These are phyloP conservation scores for Drosophila neotestacea DNA, from an alignment of 2,888 invertebrate species.

Conservation along the genomic window DNA sequence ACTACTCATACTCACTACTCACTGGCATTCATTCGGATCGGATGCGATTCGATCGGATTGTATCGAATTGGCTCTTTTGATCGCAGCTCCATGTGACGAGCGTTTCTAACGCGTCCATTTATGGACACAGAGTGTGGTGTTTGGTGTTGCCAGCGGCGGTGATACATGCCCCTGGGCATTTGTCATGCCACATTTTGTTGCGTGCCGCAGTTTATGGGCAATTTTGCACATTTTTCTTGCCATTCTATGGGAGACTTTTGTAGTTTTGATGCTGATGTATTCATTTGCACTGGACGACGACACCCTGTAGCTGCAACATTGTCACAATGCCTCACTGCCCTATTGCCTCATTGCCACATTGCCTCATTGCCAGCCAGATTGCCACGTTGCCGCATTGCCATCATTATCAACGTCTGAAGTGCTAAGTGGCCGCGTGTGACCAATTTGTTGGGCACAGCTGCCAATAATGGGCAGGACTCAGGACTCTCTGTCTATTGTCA, in stretches of 20 bases:
- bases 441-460: slow-evolving; percentile 69
- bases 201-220: slow-evolving; percentile 42
- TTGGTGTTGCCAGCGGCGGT: background rate
- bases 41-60: slow-evolving; percentile 7
- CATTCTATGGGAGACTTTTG: slow-evolving; percentile 20
- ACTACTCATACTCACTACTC: slow-evolving; percentile 4
- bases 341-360: background rate
- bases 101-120: slow-evolving; percentile 53
- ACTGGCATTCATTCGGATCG: slow-evolving; percentile 12
- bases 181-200: slow-evolving; percentile 49
- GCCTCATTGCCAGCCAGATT: background rate
- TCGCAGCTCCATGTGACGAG: slow-evolving; percentile 54
- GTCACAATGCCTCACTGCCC: background rate
- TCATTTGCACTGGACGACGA: slow-evolving; percentile 40
- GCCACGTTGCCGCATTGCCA: slow-evolving; percentile 10
- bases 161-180: slow-evolving; percentile 21
- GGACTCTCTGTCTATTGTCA: slow-evolving; percentile 26
- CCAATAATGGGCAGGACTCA: slow-evolving; percentile 33
- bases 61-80: slow-evolving; percentile 29
- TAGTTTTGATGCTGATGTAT: slow-evolving; percentile 44
- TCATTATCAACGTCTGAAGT: slow-evolving; percentile 55
- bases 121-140: slow-evolving; percentile 9
- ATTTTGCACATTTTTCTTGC: slow-evolving; percentile 48
- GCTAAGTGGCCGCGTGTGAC: slow-evolving; percentile 79
- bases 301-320: slow-evolving; percentile 18